A percentile compares a stretch with the other conserved stretches of the same genome.
Conservation (phyloP, 2,113 vertebrate genomes). For the Telmatochromis brichardi region DNA sequence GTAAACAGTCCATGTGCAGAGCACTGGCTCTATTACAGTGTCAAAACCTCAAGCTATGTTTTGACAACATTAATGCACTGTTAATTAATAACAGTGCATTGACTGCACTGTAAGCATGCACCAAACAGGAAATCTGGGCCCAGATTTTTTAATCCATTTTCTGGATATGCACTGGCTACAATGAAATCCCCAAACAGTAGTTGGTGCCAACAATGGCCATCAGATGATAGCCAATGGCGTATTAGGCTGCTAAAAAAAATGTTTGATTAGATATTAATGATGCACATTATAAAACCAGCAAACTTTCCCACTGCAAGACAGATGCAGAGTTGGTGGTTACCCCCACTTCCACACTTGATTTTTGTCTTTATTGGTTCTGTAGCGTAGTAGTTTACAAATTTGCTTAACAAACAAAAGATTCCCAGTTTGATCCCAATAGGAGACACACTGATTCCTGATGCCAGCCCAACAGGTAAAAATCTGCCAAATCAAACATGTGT, state of each 20-base stretch:
- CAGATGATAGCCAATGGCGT: neutral
- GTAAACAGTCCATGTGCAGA: neutral
- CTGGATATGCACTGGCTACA: neutral
- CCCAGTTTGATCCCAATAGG: neutral
- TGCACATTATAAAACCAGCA: neutral
- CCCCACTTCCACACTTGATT: neutral
- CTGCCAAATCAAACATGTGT: neutral
- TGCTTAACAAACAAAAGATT: neutral
- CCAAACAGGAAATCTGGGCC: neutral
- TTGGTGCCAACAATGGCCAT: neutral
- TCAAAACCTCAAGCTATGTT: neutral
- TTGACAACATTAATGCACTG: neutral
- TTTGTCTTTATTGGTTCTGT: neutral
- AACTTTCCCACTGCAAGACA: neutral
- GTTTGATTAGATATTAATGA: neutral
- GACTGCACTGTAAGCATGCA: neutral
- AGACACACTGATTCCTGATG: neutral
- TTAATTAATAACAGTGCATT: too few species aligned
- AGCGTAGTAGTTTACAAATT: neutral
- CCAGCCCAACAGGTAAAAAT: neutral
- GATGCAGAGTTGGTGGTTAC: neutral
- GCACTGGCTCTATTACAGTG: neutral
- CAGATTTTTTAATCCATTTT: neutral
- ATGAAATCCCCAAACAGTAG: neutral
- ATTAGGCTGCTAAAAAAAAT: neutral